These are phyloP conservation scores for Metalampra italica DNA, from an alignment of 2,888 invertebrate species.

Conservation along the genomic window DNA sequence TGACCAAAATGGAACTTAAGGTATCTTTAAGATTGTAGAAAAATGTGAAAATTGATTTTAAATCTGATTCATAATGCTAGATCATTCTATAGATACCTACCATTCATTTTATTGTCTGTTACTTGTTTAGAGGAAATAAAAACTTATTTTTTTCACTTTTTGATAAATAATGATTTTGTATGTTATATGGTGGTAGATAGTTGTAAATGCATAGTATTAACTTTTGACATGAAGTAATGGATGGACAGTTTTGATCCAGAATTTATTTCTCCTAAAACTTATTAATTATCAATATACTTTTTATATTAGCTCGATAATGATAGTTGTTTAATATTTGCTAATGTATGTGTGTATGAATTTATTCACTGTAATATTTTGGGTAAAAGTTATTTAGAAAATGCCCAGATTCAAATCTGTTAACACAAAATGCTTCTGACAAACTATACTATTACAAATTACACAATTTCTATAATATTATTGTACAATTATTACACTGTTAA, in stretches of 20 bases:
- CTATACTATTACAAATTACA: conserved; percentile 21
- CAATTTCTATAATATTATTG: conserved; percentile 20
- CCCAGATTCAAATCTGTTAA: neutral
- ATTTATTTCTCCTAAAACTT: too few relatives aligned
- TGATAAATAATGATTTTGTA: conserved; percentile 3
- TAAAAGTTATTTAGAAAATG: neutral
- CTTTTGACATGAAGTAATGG: too few relatives aligned
- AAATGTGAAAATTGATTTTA: conserved; percentile 18
- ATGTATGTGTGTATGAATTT: neutral
- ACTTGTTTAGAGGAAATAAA: neutral
- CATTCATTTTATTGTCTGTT: conserved; percentile 9
- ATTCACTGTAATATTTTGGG: neutral
- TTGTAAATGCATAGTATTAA: too few relatives aligned
- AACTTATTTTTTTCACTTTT: neutral
- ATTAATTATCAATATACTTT: neutral
- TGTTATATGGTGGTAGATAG: neutral
- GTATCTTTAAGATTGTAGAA: conserved; percentile 33
- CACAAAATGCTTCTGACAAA: conserved; percentile 12
- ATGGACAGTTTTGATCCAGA: too few relatives aligned
- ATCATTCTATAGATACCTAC: conserved; percentile 3
- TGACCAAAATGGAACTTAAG: conserved; percentile 58
- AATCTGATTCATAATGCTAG: conserved; percentile 22
- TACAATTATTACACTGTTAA: conserved; percentile 26
- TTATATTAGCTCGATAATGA: conserved; percentile 15
- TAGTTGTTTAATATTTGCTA: conserved; percentile 6